These are phyloP conservation scores for Misgurnus mizolepis DNA, from an alignment of 2,113 vertebrate genomes.

Conservation along the genomic window DNA sequence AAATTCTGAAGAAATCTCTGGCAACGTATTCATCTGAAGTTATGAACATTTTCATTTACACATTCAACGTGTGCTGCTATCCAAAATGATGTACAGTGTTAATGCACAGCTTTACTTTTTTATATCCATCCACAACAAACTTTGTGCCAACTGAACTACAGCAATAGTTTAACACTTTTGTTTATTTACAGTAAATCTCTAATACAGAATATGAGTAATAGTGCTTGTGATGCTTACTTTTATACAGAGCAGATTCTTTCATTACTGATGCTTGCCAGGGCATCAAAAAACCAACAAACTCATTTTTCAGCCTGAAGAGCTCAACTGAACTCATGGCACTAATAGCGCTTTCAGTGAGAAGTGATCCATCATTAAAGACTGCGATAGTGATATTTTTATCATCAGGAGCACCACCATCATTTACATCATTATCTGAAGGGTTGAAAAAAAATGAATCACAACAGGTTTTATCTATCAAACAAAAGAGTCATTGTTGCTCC, in stretches of 20 bases:
- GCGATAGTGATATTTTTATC: conserved; percentile 30
- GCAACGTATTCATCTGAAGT: too few species aligned
- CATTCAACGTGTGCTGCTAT: too few species aligned
- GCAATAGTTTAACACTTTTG: too few species aligned
- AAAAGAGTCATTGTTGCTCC: conserved; percentile 32
- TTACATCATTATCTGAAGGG: background rate
- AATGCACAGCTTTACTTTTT: too few species aligned
- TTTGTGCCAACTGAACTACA: too few species aligned
- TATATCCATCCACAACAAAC: too few species aligned
- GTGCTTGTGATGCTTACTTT: background rate
- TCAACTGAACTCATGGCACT: background rate
- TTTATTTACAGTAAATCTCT: too few species aligned
- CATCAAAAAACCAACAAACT: background rate
- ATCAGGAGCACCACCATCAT: conserved; percentile 16
- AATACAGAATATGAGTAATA: background rate
- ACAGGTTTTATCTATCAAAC: conserved; percentile 43
- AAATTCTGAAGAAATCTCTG: too few species aligned
- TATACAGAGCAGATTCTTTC: background rate
- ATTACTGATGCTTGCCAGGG: background rate
- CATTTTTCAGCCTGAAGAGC: conserved; percentile 11
- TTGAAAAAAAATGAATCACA: conserved; percentile 22
- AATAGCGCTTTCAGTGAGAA: conserved; percentile 8
- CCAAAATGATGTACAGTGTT: too few species aligned
- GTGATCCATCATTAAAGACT: conserved; percentile 17
- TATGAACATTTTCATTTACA: too few species aligned